phyloP scores from a whole-genome alignment of 2,888 invertebrate species.

The Smittia sp. region DNA sequence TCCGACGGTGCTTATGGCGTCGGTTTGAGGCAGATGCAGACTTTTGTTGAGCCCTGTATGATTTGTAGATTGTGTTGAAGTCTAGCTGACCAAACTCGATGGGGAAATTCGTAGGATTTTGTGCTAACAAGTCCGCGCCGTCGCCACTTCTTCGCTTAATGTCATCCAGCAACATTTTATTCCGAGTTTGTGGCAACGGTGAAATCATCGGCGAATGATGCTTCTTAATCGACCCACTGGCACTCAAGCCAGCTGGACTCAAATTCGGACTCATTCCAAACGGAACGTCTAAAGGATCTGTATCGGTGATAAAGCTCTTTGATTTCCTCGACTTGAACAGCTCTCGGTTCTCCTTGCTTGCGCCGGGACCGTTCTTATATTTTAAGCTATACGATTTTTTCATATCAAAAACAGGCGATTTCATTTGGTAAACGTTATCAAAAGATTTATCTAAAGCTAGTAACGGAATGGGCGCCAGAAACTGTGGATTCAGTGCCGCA shows the following conservation, averaged over 20 bases:
- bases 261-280: conserved; percentile 32
- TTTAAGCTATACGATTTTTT: conserved; percentile 41
- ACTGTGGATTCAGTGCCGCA: conserved; percentile 34
- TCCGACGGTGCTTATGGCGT: conserved; percentile 34
- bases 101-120: conserved; percentile 19
- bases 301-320: conserved; percentile 53
- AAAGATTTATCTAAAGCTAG: conserved; percentile 41
- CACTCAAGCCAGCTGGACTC: conserved; percentile 38
- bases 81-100: conserved; percentile 34
- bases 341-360: conserved; percentile 36
- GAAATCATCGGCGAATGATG: conserved; percentile 39
- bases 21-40: not conserved
- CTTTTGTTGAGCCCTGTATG: conserved; percentile 40
- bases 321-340: conserved; percentile 51
- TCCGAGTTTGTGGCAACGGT: conserved; percentile 14
- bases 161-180: conserved; percentile 28
- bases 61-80: conserved; percentile 40
- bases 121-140: conserved; percentile 30
- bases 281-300: conserved; percentile 45
- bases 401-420: conserved; percentile 41
- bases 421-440: conserved; percentile 40
- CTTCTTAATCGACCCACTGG: conserved; percentile 39
- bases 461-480: conserved; percentile 36
- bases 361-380: conserved; percentile 36
- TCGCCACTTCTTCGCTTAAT: conserved; percentile 32